Base-by-base conservation (phyloP, 2,888 invertebrate genomes). In the Sinhomidia bicolor region DNA sequence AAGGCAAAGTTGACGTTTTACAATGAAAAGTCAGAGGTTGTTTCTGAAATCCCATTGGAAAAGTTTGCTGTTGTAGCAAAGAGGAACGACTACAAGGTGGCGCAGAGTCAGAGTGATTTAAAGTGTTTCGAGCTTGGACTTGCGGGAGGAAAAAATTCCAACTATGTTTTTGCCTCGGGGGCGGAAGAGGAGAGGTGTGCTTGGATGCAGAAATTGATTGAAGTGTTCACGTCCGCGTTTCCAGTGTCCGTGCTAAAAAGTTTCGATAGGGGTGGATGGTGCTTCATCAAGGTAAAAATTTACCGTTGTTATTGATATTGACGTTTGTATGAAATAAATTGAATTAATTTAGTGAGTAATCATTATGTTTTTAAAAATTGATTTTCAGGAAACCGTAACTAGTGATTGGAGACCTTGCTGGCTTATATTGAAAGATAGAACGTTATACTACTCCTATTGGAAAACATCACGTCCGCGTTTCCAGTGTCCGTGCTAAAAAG, bases 121-220 rank as follows among this genome's bases (percentile, higher is more conserved):
- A 95, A 95, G 92, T 95, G 95, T 93, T 96, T 96, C 92, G 95
- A 96, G 93, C 91, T 96, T 41, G 74, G 86, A 26, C 65, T 91
- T 71, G 51, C 83, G 41, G 71, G 90, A 60, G 89, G 90, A 4
- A 91, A 91, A 71, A 51, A 26, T 0, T 85, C 89, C 9, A 90
- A 47, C 92, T 68, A 89, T 23, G 82, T 89, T 32, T 85, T 93
- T 93, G 91, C 93, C 92, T 90, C 92, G 92, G 80, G 92, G 93
- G 93, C 94, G n/a, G 94, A 94, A 29, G 82, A 68, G 0, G 91
- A 92, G 89, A 92, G 95, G 93, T 92, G 94, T 82, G 93, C 95
- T 88, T 97, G 97, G 97, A 96, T 97, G 93, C 97, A 97, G 93
- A 96, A 96, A 93, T 94, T 97, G 26, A 95, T 96, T 0, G 96